A percentile compares a stretch with the other conserved stretches of the same genome.
Evolutionary conservation across 64 coral and sea anemone genomes (phyloP).

Genomic region (Montipora sp.): DNA sequence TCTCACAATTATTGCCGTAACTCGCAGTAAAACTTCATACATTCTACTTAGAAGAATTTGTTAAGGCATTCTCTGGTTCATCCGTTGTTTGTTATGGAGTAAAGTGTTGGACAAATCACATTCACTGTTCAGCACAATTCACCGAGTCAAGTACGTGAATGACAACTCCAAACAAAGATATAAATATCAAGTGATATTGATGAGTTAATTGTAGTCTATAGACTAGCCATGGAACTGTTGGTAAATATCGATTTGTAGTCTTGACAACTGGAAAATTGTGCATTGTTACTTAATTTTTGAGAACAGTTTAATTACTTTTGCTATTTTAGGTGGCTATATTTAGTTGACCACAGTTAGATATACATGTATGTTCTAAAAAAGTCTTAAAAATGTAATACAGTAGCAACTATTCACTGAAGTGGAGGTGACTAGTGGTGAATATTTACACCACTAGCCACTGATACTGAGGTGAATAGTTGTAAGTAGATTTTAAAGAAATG

Average conservation of each 20-base stretch:
- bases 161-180: neutral
- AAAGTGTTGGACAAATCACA: neutral
- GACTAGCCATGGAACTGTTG: neutral
- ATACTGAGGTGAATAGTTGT: too few species aligned
- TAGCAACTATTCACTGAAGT: too few species aligned
- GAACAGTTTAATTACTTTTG: neutral
- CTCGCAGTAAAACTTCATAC: too few species aligned
- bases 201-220: neutral
- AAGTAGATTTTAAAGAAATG: too few species aligned
- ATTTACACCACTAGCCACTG: too few species aligned
- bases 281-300: neutral
- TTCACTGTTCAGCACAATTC: neutral
- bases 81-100: neutral
- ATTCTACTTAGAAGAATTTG: too few species aligned
- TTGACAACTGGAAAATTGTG: neutral
- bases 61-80: neutral
- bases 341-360: too few species aligned
- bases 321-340: too few species aligned
- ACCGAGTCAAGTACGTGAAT: neutral
- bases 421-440: too few species aligned
- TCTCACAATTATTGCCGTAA: too few species aligned
- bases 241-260: neutral
- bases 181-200: neutral
- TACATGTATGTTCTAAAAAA: too few species aligned
- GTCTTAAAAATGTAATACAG: neutral